Percentiles rank a stretch among this genome's conserved stretches.
phyloP scores from a whole-genome alignment of 2,797 vertebrate species.

The Acrocephalus scirpaceus region DNA sequence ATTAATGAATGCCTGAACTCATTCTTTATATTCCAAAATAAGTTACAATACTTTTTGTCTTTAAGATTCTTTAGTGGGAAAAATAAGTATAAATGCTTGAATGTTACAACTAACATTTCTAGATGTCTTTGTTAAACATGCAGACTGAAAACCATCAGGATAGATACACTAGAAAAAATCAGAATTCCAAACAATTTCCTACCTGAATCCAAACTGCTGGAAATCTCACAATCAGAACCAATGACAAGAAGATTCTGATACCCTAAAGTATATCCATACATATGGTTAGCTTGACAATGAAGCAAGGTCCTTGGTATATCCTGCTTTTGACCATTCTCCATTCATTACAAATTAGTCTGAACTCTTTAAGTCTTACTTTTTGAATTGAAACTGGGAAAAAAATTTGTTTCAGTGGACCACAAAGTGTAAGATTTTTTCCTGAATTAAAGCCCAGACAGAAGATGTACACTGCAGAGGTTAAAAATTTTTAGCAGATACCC shows the following conservation, averaged over 20 bases:
- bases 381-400: neutral
- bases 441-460: neutral
- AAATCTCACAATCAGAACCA: neutral
- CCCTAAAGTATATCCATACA: neutral
- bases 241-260: neutral
- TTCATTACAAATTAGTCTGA: neutral
- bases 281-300: neutral
- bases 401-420: neutral
- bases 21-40: neutral
- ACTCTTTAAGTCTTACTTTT: neutral
- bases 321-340: neutral
- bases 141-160: neutral
- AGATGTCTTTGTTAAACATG: neutral
- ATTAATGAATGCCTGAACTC: neutral
- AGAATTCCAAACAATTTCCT: neutral
- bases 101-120: neutral
- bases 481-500: neutral
- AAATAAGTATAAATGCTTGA: neutral
- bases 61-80: neutral
- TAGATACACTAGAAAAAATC: neutral
- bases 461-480: neutral
- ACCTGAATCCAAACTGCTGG: neutral
- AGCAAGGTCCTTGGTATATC: neutral
- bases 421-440: neutral
- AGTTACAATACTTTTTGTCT: neutral